Base-by-base conservation (phyloP, 2,113 vertebrate genomes). In the Myodes glareolus region DNA sequence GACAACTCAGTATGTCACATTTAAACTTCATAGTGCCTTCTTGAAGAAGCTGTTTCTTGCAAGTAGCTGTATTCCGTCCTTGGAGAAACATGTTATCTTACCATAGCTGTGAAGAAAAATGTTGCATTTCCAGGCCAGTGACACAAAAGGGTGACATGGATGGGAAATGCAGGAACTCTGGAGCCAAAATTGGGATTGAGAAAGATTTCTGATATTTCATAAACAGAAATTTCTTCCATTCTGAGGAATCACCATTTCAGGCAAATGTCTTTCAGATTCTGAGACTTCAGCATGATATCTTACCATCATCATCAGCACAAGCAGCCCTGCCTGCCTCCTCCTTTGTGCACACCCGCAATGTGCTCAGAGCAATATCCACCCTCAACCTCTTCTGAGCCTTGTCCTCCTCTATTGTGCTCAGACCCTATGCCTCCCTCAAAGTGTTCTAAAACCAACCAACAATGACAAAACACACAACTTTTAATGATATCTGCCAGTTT, bases 241-340 rank as follows among this genome's bases (percentile, higher is more conserved):
- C 0, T 10, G 33, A 4, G 2, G 73, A n/a, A 67, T 27, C 10
- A 23, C 23, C 50, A n/a, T n/a, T n/a, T n/a, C n/a, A n/a, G n/a
- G n/a, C n/a, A n/a, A n/a, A n/a, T n/a, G n/a, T n/a, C 16, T 91
- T 97, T 94, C 72, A 96, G 92, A 91, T 91, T 52, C 21, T 23
- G 29, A 94, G 13, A 76, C 10, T 90, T 39, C 33, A 88, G 90
- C 42, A 93, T 33, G 27, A 97, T 97, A 80, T 97, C 95, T 77
- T 91, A 88, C 0, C 94, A 97, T 21, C 88, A 97, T 68, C 92
- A 97, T 39, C 94, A 98, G 85, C 95, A 80, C 75, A 96, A 97
- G 55, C 97, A 95, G 16, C 8, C 31, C 31, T 36, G 31, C 47
- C 5, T 52, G 77, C 4, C 16, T 19, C 47, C 47, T 47, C 47